Evolutionary conservation across 2,888 invertebrate genomes (phyloP).

Genomic region (Sarcophaga caerulescens): DNA sequence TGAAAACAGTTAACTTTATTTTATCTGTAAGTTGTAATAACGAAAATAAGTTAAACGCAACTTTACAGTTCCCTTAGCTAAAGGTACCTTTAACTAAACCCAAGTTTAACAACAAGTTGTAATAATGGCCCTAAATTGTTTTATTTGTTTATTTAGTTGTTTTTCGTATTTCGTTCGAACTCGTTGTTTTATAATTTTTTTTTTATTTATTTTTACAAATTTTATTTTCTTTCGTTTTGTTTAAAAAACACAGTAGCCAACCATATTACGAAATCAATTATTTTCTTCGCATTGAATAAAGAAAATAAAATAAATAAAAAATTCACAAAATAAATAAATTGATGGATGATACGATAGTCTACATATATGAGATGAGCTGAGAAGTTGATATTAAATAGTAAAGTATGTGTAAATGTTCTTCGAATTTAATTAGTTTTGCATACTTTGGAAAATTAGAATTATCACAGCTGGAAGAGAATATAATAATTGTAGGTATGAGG

Average conservation of each 20-base stretch:
- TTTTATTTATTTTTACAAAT: conserved; percentile 6
- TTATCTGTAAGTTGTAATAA: too few species aligned
- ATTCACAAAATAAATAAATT: conserved; percentile 44
- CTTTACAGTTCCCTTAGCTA: too few species aligned
- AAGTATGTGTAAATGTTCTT: conserved; percentile 14
- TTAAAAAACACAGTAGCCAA: conserved; percentile 1
- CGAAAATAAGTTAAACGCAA: too few species aligned
- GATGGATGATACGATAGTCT: not conserved
- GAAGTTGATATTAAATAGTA: not conserved
- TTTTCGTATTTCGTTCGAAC: conserved; percentile 33
- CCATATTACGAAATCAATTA: conserved; percentile 48
- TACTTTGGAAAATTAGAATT: conserved; percentile 47
- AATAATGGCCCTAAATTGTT: too few species aligned
- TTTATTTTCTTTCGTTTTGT: conserved; percentile 7
- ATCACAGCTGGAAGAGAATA: conserved; percentile 61
- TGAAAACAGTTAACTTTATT: too few species aligned
- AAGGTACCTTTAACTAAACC: too few species aligned
- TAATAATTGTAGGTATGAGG: conserved; percentile 33
- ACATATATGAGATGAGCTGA: not conserved
- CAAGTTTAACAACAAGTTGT: too few species aligned
- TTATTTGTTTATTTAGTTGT: conserved; percentile 48
- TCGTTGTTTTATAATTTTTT: conserved; percentile 14
- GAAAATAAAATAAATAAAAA: conserved; percentile 32
- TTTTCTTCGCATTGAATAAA: conserved; percentile 46
- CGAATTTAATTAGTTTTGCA: conserved; percentile 49